phyloP scores from a whole-genome alignment of 2,113 vertebrate genomes.

The Toxotes chatareus region DNA sequence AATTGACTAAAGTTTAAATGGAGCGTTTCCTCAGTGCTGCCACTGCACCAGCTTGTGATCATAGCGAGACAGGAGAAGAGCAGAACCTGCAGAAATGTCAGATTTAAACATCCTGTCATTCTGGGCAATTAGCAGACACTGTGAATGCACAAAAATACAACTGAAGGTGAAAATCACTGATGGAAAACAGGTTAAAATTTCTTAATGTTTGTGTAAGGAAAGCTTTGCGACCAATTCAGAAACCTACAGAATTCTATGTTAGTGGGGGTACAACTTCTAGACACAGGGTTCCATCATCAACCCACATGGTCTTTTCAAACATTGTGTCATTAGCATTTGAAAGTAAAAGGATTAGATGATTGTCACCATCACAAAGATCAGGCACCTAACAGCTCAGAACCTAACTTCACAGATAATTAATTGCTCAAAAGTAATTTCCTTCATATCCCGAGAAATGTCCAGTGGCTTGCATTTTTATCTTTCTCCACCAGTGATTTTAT shows the following conservation, averaged over 20 bases:
- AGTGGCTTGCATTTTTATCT: constrained; percentile 17
- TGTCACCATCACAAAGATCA: constrained; percentile 16
- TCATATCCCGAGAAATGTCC: constrained; percentile 19
- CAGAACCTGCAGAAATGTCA: not conserved
- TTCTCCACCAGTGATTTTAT: constrained; percentile 53
- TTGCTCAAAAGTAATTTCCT: constrained; percentile 36
- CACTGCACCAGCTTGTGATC: too few relatives aligned
- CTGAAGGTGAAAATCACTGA: too few relatives aligned
- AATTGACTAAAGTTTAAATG: too few relatives aligned
- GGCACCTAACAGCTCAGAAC: constrained; percentile 32
- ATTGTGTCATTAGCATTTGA: constrained; percentile 15
- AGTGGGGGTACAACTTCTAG: not conserved
- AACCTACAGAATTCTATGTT: not conserved
- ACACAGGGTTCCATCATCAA: not conserved
- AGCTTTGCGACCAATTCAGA: not conserved
- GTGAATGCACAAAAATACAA: too few relatives aligned
- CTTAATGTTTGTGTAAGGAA: too few relatives aligned
- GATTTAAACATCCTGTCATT: not conserved
- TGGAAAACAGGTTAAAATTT: not conserved
- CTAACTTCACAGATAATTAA: constrained; percentile 38
- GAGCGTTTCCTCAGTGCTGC: too few relatives aligned
- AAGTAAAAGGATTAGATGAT: constrained; percentile 11
- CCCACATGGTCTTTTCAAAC: not conserved
- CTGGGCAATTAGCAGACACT: too few relatives aligned
- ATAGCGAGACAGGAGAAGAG: too few relatives aligned